Base-by-base conservation (phyloP, 2,797 vertebrate genomes). In the Trachops cirrhosus region DNA sequence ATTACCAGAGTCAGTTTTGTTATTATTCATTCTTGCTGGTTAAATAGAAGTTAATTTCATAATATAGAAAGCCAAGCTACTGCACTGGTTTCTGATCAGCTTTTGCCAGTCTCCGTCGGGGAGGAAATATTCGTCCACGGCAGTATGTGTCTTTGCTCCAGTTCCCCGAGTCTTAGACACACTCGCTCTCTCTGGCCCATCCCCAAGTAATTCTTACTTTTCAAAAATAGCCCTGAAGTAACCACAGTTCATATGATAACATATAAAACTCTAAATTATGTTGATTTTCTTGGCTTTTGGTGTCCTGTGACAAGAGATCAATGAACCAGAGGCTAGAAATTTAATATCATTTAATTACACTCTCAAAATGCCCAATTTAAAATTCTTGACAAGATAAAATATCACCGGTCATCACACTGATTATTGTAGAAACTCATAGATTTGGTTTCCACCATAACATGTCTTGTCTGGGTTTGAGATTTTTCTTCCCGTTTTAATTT, bases 1-100 rank as follows among this genome's bases (percentile, higher is more conserved):
- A 96, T 97, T 96, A 84, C 59, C 94, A 91, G 73, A 94, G 90
- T 98, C 94, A 37, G 16, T 75, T 80, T 59, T 88, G 22, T 39
- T 74, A 54, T 88, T 93, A 88, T 82, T 93, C 70, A 94, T 59
- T 87, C 48, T 85, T 83, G 44, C 39, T 79, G 59, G 74, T 91
- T 95, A 96, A 95, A 93, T 22, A 83, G 29, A 97, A 22, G n/a
- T 41, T 82, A 82, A 83, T 71, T 57, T 96, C 41, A 50, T 91
- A 74, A 92, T 59, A 93, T 59, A 75, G 89, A 70, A 77, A 94
- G 77, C 9, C 46, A 75, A 77, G 44, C 19, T 78, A 26, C 18
- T 59, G 26, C 21, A n/a, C 2, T 74, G 57, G 9, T 87, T 74
- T 79, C 59, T 90, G 32, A 24, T 64, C 71, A 64, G 75, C 37